Conservation (phyloP, 2,113 vertebrate genomes). For the Rhagologus leucostigma region DNA sequence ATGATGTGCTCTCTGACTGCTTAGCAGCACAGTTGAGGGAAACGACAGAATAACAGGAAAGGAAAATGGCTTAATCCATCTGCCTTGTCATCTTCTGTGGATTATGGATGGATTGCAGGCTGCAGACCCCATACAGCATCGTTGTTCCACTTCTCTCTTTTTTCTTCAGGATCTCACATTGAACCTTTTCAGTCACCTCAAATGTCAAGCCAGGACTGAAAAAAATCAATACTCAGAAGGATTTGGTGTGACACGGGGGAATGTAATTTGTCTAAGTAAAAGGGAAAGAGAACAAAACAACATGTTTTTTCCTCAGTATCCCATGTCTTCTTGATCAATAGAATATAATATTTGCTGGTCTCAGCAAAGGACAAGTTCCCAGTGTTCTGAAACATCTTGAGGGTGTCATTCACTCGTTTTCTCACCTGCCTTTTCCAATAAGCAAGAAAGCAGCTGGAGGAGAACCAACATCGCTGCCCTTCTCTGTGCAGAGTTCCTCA, state of each 20-base stretch:
- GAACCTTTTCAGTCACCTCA: slow-evolving; percentile 40
- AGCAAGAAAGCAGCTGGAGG: neutral
- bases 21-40: neutral
- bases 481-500: neutral
- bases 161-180: neutral
- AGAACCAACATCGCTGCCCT: neutral
- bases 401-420: neutral
- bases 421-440: slow-evolving; percentile 24
- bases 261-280: slow-evolving; percentile 37
- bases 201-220: slow-evolving; percentile 16
- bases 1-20: neutral
- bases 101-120: neutral
- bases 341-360: neutral
- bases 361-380: neutral
- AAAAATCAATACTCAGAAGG: slow-evolving; percentile 43
- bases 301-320: neutral
- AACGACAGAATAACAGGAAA: neutral
- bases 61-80: neutral
- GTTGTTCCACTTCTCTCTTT: neutral
- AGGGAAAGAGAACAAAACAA: neutral
- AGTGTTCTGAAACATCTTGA: neutral
- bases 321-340: neutral
- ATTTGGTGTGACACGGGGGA: neutral
- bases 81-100: neutral
- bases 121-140: neutral